These are phyloP conservation scores for Dermatemys mawii DNA, from an alignment of 2,113 vertebrate species.

Conservation along the genomic window DNA sequence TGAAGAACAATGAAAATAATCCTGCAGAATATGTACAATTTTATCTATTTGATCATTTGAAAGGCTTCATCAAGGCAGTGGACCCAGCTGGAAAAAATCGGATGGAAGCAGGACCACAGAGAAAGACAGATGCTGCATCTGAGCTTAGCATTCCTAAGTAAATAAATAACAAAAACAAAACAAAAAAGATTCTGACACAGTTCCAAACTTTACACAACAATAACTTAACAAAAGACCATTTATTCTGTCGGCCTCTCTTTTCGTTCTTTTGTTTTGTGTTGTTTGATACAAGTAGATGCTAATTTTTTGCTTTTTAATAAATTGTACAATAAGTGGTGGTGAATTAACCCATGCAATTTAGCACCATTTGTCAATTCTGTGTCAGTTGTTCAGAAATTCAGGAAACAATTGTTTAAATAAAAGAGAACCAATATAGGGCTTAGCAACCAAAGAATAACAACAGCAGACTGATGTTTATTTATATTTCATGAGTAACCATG, in stretches of 20 bases:
- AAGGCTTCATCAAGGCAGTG: slow-evolving; percentile 75
- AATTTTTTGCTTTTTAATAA: slow-evolving; percentile 73
- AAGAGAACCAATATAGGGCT: slow-evolving; percentile 43
- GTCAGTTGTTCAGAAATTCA: slow-evolving; percentile 62
- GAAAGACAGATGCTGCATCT: slow-evolving; percentile 73
- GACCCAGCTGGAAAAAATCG: slow-evolving; percentile 57
- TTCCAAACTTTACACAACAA: slow-evolving; percentile 75
- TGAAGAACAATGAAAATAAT: slow-evolving; percentile 74
- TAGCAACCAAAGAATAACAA: background rate
- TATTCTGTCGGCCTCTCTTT: slow-evolving; percentile 48
- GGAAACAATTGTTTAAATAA: slow-evolving; percentile 70
- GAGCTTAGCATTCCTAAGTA: slow-evolving; percentile 65
- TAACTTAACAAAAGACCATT: slow-evolving; percentile 70
- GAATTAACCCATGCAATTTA: slow-evolving; percentile 69
- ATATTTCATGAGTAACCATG: slow-evolving; percentile 18
- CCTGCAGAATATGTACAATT: slow-evolving; percentile 66
- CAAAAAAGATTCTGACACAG: slow-evolving; percentile 70
- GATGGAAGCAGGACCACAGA: slow-evolving; percentile 31
- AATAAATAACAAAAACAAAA: slow-evolving; percentile 70
- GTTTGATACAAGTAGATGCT: slow-evolving; percentile 62
- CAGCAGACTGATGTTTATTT: slow-evolving; percentile 38
- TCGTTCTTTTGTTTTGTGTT: slow-evolving; percentile 52
- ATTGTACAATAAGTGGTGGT: slow-evolving; percentile 55
- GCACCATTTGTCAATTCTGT: slow-evolving; percentile 63
- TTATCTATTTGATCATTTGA: slow-evolving; percentile 72